These are phyloP conservation scores for Xylota sylvarum DNA, from an alignment of 2,888 invertebrate genomes.

Conservation along the genomic window DNA sequence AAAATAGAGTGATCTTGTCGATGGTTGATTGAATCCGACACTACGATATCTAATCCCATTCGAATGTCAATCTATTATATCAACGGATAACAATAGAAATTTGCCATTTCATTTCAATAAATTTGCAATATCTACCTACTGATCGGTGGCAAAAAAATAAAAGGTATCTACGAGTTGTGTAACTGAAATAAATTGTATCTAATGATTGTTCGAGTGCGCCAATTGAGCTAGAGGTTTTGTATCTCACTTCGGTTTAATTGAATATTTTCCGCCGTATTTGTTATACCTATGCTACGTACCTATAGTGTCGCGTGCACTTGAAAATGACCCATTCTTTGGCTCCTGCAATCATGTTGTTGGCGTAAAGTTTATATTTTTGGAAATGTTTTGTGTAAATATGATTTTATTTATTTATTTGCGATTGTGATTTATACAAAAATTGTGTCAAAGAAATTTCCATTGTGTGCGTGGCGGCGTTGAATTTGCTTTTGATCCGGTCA, in stretches of 20 bases:
- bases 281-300: background rate
- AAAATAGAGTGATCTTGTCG: conserved; percentile 41
- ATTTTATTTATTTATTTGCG: conserved; percentile 18
- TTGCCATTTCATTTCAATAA: conserved; percentile 58
- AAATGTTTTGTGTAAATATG: conserved; percentile 35
- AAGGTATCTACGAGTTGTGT: conserved; percentile 63
- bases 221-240: conserved; percentile 53
- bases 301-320: conserved; percentile 36
- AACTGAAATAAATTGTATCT: conserved; percentile 68
- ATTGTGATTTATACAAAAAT: conserved; percentile 19
- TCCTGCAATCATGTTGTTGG: background rate
- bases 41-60: conserved; percentile 47
- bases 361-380: conserved; percentile 26
- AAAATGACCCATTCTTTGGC: conserved; percentile 25
- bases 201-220: conserved; percentile 54
- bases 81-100: conserved; percentile 59
- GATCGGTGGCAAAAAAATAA: background rate
- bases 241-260: conserved; percentile 48
- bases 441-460: conserved; percentile 72
- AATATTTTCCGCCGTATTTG: conserved; percentile 14
- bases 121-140: conserved; percentile 43
- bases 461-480: conserved; percentile 16
- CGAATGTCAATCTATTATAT: conserved; percentile 63
- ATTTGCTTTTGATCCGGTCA: conserved; percentile 29
- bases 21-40: conserved; percentile 44